phyloP scores from a whole-genome alignment of 2,113 vertebrate genomes.

The Tympanuchus pallidicinctus region DNA sequence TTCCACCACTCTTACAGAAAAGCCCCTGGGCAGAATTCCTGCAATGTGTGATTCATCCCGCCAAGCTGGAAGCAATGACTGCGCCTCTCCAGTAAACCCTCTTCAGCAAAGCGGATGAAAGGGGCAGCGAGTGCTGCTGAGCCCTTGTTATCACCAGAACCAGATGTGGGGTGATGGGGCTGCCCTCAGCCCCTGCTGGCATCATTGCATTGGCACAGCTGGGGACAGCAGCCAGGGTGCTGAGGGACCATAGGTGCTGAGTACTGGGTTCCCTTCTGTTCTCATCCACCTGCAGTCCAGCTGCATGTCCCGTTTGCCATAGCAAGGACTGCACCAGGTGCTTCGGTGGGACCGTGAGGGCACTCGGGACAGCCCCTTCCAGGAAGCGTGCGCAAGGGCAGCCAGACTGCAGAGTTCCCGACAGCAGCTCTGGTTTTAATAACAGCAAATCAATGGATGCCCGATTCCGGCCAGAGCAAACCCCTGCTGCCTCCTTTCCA shows the following conservation, averaged over 20 bases:
- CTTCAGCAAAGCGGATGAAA: not conserved
- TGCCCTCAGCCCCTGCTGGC: accelerated
- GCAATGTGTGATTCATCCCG: constrained; percentile 60
- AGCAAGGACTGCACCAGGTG: not conserved
- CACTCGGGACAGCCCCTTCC: constrained; percentile 23
- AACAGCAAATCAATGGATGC: constrained; percentile 70
- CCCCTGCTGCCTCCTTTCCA: not conserved
- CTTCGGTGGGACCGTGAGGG: not conserved
- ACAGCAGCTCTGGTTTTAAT: constrained; percentile 72
- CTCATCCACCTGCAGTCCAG: accelerated
- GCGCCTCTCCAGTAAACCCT: constrained; percentile 49
- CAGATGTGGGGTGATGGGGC: not conserved
- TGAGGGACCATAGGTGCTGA: accelerated
- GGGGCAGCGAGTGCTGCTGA: not conserved
- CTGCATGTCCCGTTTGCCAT: not conserved
- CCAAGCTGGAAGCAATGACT: constrained; percentile 48
- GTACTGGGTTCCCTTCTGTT: accelerated
- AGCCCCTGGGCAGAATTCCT: constrained; percentile 63
- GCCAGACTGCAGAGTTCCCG: constrained; percentile 63
- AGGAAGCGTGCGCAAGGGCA: constrained; percentile 24
- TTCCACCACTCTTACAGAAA: constrained; percentile 42
- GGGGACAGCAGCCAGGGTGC: accelerated
- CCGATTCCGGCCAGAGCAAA: constrained; percentile 34
- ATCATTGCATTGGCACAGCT: accelerated
- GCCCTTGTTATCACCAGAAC: not conserved